Evolutionary conservation across 2,888 invertebrate species (phyloP).

Genomic region (Pterostichus madidus): DNA sequence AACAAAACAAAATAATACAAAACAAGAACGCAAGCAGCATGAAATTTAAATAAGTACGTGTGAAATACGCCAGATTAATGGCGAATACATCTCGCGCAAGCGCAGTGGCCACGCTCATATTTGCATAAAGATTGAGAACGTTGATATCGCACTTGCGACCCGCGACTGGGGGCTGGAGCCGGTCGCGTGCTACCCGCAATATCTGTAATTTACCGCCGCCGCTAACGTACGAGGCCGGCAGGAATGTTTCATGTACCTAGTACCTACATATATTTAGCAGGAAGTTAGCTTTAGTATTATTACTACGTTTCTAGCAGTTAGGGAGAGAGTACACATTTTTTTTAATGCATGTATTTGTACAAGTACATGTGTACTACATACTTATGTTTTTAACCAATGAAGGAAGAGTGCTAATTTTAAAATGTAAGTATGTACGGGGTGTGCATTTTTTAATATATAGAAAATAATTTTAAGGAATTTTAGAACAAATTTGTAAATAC

Average conservation of each 20-base stretch:
- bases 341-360: constrained; percentile 8
- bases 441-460: no score
- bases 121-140: constrained; percentile 65
- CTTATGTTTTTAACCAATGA: constrained; percentile 11
- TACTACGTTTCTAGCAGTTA: not conserved
- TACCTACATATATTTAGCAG: not conserved
- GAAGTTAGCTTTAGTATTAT: not conserved
- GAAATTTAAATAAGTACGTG: constrained; percentile 59
- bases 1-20: constrained; percentile 30
- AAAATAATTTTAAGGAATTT: no score
- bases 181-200: constrained; percentile 18
- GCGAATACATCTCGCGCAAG: not conserved
- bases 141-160: constrained; percentile 43
- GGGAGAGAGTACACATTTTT: not conserved
- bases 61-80: constrained; percentile 52
- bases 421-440: no score
- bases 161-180: not conserved
- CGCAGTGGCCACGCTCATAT: constrained; percentile 25
- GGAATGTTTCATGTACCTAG: constrained; percentile 5
- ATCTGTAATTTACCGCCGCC: constrained; percentile 37
- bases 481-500: no score
- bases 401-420: not conserved
- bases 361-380: not conserved
- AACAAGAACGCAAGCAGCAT: constrained; percentile 26
- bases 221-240: not conserved